These are phyloP conservation scores for Anas platyrhynchos DNA, from an alignment of 2,113 vertebrate genomes.

Conservation along the genomic window DNA sequence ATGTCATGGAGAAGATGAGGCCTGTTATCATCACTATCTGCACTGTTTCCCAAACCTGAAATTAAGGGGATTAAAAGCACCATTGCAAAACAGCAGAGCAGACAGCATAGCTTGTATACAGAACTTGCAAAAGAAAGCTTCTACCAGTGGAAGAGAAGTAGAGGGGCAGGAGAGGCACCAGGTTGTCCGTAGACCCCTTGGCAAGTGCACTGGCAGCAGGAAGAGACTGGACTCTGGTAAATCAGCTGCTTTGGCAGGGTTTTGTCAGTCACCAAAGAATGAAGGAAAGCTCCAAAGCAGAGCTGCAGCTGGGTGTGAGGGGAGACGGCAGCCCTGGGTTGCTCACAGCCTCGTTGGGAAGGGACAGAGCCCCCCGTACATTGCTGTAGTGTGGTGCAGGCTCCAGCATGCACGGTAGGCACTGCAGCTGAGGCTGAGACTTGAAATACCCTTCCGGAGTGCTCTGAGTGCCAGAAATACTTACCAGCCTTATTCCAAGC, in stretches of 20 bases:
- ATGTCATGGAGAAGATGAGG: not conserved
- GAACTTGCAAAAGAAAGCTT: not conserved
- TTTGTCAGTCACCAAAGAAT: not conserved
- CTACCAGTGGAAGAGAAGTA: not conserved
- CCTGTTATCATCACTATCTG: not conserved
- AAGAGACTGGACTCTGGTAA: not conserved
- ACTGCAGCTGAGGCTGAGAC: not conserved
- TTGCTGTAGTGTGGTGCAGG: not conserved
- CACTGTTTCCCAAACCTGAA: not conserved
- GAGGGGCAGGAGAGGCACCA: not conserved
- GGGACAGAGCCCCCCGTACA: no score
- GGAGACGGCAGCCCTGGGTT: not conserved
- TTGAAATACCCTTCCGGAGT: constrained; percentile 36
- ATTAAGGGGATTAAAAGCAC: constrained; percentile 7
- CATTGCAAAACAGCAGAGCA: not conserved
- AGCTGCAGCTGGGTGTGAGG: not conserved
- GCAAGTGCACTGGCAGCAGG: not conserved
- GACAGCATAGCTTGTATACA: rapidly evolving
- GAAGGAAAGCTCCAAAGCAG: not conserved
- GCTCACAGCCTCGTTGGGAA: not conserved
- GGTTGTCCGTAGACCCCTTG: not conserved
- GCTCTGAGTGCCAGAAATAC: constrained; percentile 11
- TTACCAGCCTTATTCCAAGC: not conserved
- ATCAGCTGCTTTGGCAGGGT: not conserved
- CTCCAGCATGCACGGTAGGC: not conserved